Evolutionary conservation across 1,140 invertebrate genomes (phyloP).

Genomic region (Ephestia elutella): DNA sequence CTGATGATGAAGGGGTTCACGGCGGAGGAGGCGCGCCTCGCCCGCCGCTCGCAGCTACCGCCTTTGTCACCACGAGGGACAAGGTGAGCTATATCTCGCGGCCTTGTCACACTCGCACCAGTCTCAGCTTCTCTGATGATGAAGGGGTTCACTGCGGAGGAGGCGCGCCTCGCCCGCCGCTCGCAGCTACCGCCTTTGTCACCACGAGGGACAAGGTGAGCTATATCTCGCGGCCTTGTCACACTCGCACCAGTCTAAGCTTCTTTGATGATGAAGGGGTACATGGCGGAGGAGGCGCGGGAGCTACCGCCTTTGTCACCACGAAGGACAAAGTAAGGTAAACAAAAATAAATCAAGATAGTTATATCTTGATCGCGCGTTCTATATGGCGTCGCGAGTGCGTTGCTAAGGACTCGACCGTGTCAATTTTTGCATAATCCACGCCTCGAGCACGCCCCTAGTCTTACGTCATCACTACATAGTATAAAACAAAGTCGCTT

Average conservation of each 20-base stretch:
- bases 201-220: slow-evolving; percentile 66
- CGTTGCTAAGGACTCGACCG: too few relatives aligned
- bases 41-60: slow-evolving; percentile 69
- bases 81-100: slow-evolving; percentile 39
- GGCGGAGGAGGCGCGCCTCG: slow-evolving; percentile 73
- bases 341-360: too few relatives aligned
- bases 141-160: slow-evolving; percentile 77
- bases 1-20: slow-evolving; percentile 79
- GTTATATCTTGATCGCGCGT: too few relatives aligned
- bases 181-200: slow-evolving; percentile 69
- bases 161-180: slow-evolving; percentile 69
- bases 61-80: slow-evolving; percentile 68
- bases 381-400: too few relatives aligned
- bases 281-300: slow-evolving; percentile 75
- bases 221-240: too few relatives aligned
- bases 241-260: too few relatives aligned
- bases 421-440: too few relatives aligned
- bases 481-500: too few relatives aligned
- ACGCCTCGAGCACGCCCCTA: too few relatives aligned
- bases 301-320: slow-evolving; percentile 69
- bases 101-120: too few relatives aligned
- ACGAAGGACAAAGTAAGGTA: slow-evolving; percentile 40
- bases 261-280: slow-evolving; percentile 79
- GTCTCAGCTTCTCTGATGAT: slow-evolving; percentile 79
- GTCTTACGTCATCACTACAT: too few relatives aligned